phyloP scores from a whole-genome alignment of 92 coral and sea anemone genomes.

The Diadumene lineata region DNA sequence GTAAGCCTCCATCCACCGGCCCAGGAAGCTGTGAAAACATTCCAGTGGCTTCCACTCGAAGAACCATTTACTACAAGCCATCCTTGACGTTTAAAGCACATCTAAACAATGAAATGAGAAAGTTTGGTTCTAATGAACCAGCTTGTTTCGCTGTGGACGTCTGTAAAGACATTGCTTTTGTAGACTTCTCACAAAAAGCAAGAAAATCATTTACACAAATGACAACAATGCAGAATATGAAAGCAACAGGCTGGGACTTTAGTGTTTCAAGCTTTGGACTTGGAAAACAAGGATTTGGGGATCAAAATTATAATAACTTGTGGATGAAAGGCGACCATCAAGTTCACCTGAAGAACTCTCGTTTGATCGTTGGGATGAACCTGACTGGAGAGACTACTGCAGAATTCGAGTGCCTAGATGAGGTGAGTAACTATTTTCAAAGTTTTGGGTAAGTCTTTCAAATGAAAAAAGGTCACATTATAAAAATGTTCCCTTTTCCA shows the following conservation, averaged over 20 bases:
- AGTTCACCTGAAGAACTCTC: background rate
- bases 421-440: conserved; percentile 7
- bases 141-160: conserved; percentile 32
- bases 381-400: conserved; percentile 8
- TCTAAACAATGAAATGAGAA: conserved; percentile 2
- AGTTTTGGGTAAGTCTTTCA: too few species aligned
- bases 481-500: too few species aligned
- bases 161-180: conserved; percentile 14
- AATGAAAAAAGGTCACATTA: too few species aligned
- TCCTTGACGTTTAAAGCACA: background rate
- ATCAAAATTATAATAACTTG: conserved; percentile 1
- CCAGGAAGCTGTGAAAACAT: conserved; percentile 21
- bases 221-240: conserved; percentile 13
- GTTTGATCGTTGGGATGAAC: conserved; percentile 1
- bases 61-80: conserved; percentile 14
- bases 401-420: conserved; percentile 1
- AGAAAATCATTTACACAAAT: conserved; percentile 12
- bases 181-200: conserved; percentile 21
- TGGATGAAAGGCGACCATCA: conserved; percentile 21
- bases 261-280: conserved; percentile 20
- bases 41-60: conserved; percentile 14
- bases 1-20: conserved; percentile 5
- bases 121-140: conserved; percentile 12
- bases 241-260: conserved; percentile 26
- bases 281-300: background rate